A percentile compares a stretch with the other conserved stretches of the same genome.
These are phyloP conservation scores for Archivesica marissinica DNA, from an alignment of 1,140 invertebrate genomes.

Conservation along the genomic window DNA sequence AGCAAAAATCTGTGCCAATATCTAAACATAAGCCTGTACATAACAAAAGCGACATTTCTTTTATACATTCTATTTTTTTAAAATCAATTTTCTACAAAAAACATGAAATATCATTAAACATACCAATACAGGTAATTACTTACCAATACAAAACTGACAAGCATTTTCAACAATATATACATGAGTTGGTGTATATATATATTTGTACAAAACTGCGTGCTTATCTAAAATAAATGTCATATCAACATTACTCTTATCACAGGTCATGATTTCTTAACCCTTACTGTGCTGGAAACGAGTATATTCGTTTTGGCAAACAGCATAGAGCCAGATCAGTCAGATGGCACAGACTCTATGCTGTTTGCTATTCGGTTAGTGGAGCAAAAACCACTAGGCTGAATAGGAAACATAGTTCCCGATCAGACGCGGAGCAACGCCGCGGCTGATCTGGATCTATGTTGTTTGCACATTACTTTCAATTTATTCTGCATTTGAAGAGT, in stretches of 20 bases:
- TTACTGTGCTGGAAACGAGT: too few species aligned
- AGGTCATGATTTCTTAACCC: slow-evolving; percentile 9
- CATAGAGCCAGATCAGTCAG: too few species aligned
- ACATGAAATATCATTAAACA: not conserved
- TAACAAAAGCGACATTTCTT: slow-evolving; percentile 17
- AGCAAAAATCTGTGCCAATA: not conserved
- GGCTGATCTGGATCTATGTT: too few species aligned
- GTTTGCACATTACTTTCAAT: too few species aligned
- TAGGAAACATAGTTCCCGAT: too few species aligned
- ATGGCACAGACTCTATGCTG: too few species aligned
- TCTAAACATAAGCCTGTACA: slow-evolving; percentile 15
- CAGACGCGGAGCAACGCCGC: too few species aligned
- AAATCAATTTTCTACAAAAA: slow-evolving; percentile 3
- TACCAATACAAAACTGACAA: not conserved
- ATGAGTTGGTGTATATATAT: slow-evolving; percentile 2
- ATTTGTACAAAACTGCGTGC: slow-evolving; percentile 23
- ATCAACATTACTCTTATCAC: slow-evolving; percentile 29
- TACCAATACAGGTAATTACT: slow-evolving; percentile 21
- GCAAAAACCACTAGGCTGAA: too few species aligned
- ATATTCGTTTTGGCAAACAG: too few species aligned
- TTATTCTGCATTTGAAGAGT: too few species aligned
- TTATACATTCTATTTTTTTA: not conserved
- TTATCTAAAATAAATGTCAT: slow-evolving; percentile 35
- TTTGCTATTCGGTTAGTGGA: too few species aligned
- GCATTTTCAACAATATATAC: slow-evolving; percentile 18